Evolutionary conservation across 2,888 invertebrate genomes (phyloP), one percentile per base, ranked within the genome.

Genomic region (Neocrepidodera transversa): DNA sequence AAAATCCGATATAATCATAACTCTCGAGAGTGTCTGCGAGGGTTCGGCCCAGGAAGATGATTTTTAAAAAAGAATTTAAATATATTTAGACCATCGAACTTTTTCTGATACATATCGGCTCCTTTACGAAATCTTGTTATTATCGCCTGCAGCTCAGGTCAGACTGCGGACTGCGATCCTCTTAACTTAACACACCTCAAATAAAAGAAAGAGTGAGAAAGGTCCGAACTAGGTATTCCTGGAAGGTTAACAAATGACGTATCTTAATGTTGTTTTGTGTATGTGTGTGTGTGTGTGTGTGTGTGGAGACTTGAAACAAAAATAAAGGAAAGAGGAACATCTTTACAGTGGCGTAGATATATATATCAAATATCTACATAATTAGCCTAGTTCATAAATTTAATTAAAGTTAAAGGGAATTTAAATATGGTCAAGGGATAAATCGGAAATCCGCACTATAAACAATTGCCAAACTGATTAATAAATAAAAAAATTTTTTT

Each of bases 121-220:
- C 36, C 55, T 55, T 55, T 55, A 58, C 54, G 42, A 61, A 61
- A 61, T 61, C 61, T 61, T 45, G 61, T 61, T 61, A 61, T 61
- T 61, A 61, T 61, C 53, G 61, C 61, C 61, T 28, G 38, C 35
- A 61, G 61, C 53, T 40, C 53, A 35, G 53, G 60, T 51, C 55
- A 32, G 35, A 58, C 49, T 52, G 42, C 51, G 58, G 35, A 58
- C 49, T 52, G 42, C 51, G 58, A 58, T 58, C 48, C 57, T 52
- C 48, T 45, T 43, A 58, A 53, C 58, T n/a, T n/a, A n/a, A 52
- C 58, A 58, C 58, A 58, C 58, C 58, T 55, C 49, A 50, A 55
- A 54, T 54, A 60, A 60, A 59, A 58, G 48, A 45, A 60, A 60
- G 55, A 55, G 55, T 60, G 60, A 54, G 53, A 60, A 60, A 60